Conservation (phyloP, 2,888 invertebrate genomes). For the Troilus luridus region DNA sequence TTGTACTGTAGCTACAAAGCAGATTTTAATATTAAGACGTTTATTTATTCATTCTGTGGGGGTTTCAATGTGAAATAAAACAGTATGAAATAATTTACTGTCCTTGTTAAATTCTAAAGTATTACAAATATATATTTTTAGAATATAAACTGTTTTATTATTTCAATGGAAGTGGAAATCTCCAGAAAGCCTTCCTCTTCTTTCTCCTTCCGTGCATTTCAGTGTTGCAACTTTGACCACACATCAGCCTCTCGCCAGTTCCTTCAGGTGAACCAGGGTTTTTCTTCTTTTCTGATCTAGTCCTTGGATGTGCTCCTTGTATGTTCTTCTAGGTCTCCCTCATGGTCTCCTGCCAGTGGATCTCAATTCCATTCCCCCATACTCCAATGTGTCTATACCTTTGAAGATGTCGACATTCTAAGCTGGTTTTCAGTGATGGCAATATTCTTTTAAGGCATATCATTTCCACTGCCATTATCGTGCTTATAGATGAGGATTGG, state of each 20-base stretch:
- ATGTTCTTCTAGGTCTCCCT: no score
- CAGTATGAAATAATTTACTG: neutral
- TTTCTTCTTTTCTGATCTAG: no score
- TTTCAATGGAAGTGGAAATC: no score
- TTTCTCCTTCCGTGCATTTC: no score
- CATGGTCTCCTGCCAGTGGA: no score
- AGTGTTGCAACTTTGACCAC: no score
- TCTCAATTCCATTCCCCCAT: no score
- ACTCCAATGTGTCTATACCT: neutral
- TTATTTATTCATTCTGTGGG: neutral
- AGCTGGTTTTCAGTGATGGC: no score
- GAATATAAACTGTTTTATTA: neutral
- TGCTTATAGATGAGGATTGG: neutral
- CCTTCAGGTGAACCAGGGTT: no score
- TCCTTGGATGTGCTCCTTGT: no score
- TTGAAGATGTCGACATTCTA: neutral
- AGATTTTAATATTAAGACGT: neutral
- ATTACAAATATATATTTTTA: neutral
- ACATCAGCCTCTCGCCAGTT: no score
- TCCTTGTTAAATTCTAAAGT: neutral
- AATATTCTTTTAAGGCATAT: neutral
- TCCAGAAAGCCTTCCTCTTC: no score
- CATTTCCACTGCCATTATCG: neutral
- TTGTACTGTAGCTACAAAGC: neutral
- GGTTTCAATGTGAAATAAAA: neutral